Evolutionary conservation across 1,140 invertebrate genomes (phyloP), one percentile per base, ranked within the genome.

Genomic region (Copidosoma floridanum): DNA sequence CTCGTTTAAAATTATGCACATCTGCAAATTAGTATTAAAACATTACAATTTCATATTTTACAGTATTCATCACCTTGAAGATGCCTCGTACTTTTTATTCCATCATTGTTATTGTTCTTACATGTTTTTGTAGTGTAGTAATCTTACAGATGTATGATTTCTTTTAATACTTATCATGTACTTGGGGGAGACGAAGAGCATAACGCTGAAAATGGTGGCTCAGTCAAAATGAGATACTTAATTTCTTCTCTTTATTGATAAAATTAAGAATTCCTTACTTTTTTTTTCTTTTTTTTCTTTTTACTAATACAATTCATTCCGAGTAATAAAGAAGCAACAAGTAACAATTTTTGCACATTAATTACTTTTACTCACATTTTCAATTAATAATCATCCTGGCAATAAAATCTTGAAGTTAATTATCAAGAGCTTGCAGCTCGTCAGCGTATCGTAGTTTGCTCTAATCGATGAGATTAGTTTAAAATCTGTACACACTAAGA

Each of bases 11-110:
- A 75, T 77, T 79, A 77, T 79, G 72, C 75, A 76, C 73, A 79
- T 75, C 75, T 79, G 77, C 75, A 80, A 80, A 79, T 79, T 71
- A 79, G 79, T 79, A 79, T 74, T 79, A 78, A 79, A 80, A 80
- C 79, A 79, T 80, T 75, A 80, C 77, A 80, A 74, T 79, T 79
- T 79, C 64, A 74, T 77, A 76, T 80, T 77, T 77, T 79, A 81
- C 76, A 79, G 70, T 77, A 71, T 72, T 74, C 72, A 67, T 73
- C n/a, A n/a, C n/a, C n/a, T n/a, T n/a, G n/a, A n/a, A n/a, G n/a
- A n/a, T n/a, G n/a, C n/a, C n/a, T n/a, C n/a, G n/a, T n/a, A n/a
- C n/a, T 66, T 70, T 47, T 52, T n/a, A 32, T 47, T 50, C 61
- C 29, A 26, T 67, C 63, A 38, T 65, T 46, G 41, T 35, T 43